Base-by-base conservation (phyloP, 2,113 vertebrate species). In the Laticauda laticaudata region DNA sequence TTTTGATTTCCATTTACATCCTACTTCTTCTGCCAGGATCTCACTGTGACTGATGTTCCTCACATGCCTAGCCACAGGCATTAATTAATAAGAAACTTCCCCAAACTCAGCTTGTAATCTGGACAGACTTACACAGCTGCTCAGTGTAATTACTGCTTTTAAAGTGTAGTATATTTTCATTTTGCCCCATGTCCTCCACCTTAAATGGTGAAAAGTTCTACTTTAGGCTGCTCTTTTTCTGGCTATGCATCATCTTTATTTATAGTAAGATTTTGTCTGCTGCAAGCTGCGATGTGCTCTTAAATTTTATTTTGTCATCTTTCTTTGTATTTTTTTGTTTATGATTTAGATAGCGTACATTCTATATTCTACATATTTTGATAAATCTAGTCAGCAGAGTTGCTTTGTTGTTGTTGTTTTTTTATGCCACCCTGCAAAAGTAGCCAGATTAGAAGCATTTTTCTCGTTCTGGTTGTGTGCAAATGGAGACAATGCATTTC, bases 61-160 rank as follows among this genome's bases (percentile, higher is more conserved):
- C 95, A 92, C 94, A 96, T 94, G 96, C 94, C 96, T 98, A 97
- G 97, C 97, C 96, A 90, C 69, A 94, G 96, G 97, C 95, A 93
- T 88, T 96, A 97, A 97, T 97, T 97, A 97, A 97, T 97, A 96
- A 96, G 92, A 93, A 95, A 93, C 94, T 96, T 95, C 95, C 94
- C 97, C 93, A 94, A 59, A 95, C 96, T 97, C 94, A 91, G 94
- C n/a, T 95, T 89, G 95, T 96, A 96, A 95, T 96, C 94, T 94
- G 89, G 45, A 91, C 95, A 94, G 95, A 95, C 96, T 94, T 96
- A 96, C 94, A 55, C 91, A 43, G 88, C 92, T 96, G 87, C 93
- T 94, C 64, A 87, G 53, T 93, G 95, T 96, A 97, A 96, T 97
- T 94, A 92, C 95, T 94, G 88, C 94, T 96, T 97, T 97, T 97